These are phyloP conservation scores for Dendropsophus ebraccatus DNA, from an alignment of 2,113 vertebrate genomes.

Conservation along the genomic window DNA sequence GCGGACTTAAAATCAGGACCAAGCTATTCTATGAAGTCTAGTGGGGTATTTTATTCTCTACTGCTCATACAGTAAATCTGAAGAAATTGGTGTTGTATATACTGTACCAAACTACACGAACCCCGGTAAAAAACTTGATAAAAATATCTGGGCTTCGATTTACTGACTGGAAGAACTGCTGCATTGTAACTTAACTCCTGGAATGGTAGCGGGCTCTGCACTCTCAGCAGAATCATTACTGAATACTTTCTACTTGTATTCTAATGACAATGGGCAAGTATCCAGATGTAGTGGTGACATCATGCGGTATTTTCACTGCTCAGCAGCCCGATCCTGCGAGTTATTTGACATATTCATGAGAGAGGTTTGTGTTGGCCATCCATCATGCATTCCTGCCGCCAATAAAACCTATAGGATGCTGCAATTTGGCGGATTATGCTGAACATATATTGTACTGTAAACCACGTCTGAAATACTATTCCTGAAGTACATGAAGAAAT, in stretches of 20 bases:
- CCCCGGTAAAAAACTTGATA: not conserved
- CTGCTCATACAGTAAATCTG: not conserved
- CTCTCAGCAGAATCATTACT: constrained; percentile 14
- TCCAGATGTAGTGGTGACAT: constrained; percentile 43
- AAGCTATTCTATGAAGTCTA: not conserved
- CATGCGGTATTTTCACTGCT: constrained; percentile 19
- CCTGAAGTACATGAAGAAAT: not conserved
- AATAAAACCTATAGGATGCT: constrained; percentile 23
- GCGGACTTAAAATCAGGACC: not conserved
- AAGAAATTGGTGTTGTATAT: not conserved
- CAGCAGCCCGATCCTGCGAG: not conserved
- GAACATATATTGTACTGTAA: not conserved
- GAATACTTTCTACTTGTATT: constrained; percentile 22
- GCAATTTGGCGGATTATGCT: not conserved
- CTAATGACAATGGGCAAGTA: constrained; percentile 15
- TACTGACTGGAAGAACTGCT: not conserved
- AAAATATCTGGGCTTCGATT: not conserved
- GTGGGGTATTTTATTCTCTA: no score
- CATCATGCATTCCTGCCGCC: not conserved
- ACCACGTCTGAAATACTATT: not conserved
- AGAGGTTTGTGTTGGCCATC: not conserved
- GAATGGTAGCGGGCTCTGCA: not conserved
- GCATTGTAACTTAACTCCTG: not conserved
- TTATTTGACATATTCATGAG: constrained; percentile 1
- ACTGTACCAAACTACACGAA: not conserved